Base-by-base conservation (phyloP, 1,140 invertebrate genomes). In the Neocloeon triangulifer region DNA sequence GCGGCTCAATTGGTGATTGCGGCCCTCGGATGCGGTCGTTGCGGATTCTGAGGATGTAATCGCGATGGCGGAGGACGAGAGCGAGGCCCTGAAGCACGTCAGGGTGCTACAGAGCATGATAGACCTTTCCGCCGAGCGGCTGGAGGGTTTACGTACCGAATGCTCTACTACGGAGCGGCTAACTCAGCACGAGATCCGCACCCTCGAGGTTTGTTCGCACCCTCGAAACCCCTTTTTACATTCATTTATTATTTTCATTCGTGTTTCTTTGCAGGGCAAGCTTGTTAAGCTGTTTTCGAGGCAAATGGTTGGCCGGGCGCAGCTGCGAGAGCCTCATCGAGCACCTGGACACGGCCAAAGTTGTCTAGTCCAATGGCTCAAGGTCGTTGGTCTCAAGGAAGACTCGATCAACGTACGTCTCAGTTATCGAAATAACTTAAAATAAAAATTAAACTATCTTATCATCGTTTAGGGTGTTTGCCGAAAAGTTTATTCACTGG, bases 141-240 rank as follows among this genome's bases (percentile, higher is more conserved):
- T 95, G 43, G 76, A 89, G 48, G 81, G 81, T 30, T 62, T 95
- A 41, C 64, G 88, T 49, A 89, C 82, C 31, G 73, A 85, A 61
- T 94, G 86, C 60, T 74, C 76, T 14, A 84, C 82, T 31, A 85
- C 73, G 51, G 80, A 76, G 26, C 80, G 85, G 54, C 62, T 95
- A 38, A 94, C 86, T 23, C 84, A 91, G 50, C 80, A 91, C 49
- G 86, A 94, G 67, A 94, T 94, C 46, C 66, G 85, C 40, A 82
- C 77, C 30, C 58, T 91, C 28, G 89, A 94, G 73, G 82, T 85
- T 63, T 51, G 41, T 36, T n/a, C 15, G 8, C 9, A 13, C 18
- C 21, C 15, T 29, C 13, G 7, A 20, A 10, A 31, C 7, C 8
- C 12, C 10, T 20, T 17, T 19, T 10, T 7, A 2, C 14, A 20